Percentiles rank a stretch among this genome's conserved stretches.
Evolutionary conservation across 2,797 vertebrate species (phyloP).

Genomic region (Squalus acanthias): DNA sequence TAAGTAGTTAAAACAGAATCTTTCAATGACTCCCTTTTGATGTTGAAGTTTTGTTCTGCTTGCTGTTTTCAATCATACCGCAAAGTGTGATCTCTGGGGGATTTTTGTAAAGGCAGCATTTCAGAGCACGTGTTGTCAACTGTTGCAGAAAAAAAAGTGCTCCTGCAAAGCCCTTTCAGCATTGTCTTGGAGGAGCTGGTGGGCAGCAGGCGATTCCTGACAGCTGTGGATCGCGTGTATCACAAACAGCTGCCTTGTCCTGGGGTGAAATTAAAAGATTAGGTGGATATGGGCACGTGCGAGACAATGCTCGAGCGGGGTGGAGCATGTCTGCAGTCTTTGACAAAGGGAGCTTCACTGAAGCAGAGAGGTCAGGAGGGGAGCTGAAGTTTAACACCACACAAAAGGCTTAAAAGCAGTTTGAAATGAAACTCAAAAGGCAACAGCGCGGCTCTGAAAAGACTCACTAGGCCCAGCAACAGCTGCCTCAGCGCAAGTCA

Average conservation of each 20-base stretch:
- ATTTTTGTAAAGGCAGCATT: slow-evolving; percentile 56
- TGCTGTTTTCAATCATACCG: slow-evolving; percentile 12
- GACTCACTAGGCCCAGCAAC: slow-evolving; percentile 60
- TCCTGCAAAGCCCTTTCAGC: slow-evolving; percentile 47
- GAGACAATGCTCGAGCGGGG: slow-evolving; percentile 69
- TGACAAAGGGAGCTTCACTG: slow-evolving; percentile 59
- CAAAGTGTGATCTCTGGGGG: slow-evolving; percentile 35
- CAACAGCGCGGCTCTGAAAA: slow-evolving; percentile 53
- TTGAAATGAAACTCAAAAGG: slow-evolving; percentile 49
- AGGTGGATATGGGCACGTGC: slow-evolving; percentile 69
- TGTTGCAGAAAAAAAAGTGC: slow-evolving; percentile 73
- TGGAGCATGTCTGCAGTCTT: slow-evolving; percentile 64
- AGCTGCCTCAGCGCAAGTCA: slow-evolving; percentile 84
- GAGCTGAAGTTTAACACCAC: slow-evolving; percentile 14
- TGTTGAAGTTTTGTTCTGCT: slow-evolving; percentile 13
- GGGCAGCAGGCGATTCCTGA: slow-evolving; percentile 62
- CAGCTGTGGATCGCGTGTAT: slow-evolving; percentile 80
- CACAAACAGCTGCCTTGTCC: slow-evolving; percentile 86
- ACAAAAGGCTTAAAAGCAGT: slow-evolving; percentile 50
- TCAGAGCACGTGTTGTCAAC: slow-evolving; percentile 82
- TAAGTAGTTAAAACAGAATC: background rate
- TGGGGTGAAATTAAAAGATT: slow-evolving; percentile 74
- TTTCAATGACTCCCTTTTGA: slow-evolving; percentile 12
- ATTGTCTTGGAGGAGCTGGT: slow-evolving; percentile 60
- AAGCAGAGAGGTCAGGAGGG: slow-evolving; percentile 52